Evolutionary conservation across 2,888 invertebrate genomes (phyloP), one percentile per base, ranked within the genome.

Genomic region (Parascotia fuliginaria): DNA sequence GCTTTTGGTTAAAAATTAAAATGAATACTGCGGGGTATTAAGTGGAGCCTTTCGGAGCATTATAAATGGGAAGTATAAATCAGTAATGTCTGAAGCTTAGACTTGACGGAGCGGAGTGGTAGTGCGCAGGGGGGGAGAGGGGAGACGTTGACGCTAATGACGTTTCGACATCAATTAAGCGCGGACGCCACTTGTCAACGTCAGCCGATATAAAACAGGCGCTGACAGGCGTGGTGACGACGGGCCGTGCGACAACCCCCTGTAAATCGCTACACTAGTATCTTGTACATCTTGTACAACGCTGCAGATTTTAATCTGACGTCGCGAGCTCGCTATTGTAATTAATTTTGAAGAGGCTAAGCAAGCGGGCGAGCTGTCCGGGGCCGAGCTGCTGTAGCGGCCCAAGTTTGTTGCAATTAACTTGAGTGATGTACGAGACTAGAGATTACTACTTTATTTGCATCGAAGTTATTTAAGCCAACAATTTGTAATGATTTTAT

Each of bases 101-200:
- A 32, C 34, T 42, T 34, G 53, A 52, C 46, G 48, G 45, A 28
- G 42, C n/a, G 16, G 1, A 9, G 24, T 24, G 33, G 33, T 13
- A 9, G 1, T 1, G 7, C 1, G 32, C n/a, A n/a, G 6, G 14
- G 31, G 31, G 5, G 29, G 14, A 15, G 14, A 4, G n/a, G 24
- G 6, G 34, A 3, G 24, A 24, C 19, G 19, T 19, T 55, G 55
- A 66, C 59, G 53, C 36, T 69, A 69, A 72, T 70, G 65, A 70
- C 56, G 62, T 59, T 60, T 56, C 37, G 38, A 56, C 61, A 50
- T 70, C 62, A 62, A 72, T 70, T 72, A 70, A 48, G 49, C 27
- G 38, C 42, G 47, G 36, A 49, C 42, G 47, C 40, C 29, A 55
- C 48, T 58, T 51, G 49, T 57, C 65, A 47, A 50, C 50, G 66